These are phyloP conservation scores for Petrosia ficiformis DNA, from an alignment of 37 sponge, comb jelly and placozoan genomes.

Conservation along the genomic window DNA sequence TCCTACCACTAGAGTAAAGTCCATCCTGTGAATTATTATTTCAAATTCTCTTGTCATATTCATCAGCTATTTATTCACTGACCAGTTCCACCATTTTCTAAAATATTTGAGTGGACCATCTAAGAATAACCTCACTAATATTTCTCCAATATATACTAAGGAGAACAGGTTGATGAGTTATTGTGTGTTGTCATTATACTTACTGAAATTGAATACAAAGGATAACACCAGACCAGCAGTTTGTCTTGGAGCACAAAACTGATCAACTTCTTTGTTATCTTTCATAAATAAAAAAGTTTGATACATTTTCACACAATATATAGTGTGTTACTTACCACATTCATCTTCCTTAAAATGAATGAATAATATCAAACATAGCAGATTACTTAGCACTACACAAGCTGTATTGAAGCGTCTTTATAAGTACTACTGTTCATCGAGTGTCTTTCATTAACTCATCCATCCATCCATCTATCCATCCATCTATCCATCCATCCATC, in stretches of 20 bases:
- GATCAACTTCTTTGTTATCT: not conserved
- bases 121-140: not conserved
- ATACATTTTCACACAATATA: too few relatives aligned
- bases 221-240: not conserved
- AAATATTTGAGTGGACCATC: not conserved
- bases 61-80: not conserved
- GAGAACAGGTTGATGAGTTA: not conserved
- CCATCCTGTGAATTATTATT: conserved; percentile 24
- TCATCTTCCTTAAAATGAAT: not conserved
- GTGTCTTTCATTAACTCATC: too few relatives aligned
- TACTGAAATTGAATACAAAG: not conserved
- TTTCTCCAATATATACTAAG: not conserved
- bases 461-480: too few relatives aligned
- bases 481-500: too few relatives aligned
- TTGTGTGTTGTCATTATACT: not conserved
- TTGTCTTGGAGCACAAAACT: not conserved
- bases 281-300: too few relatives aligned
- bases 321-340: too few relatives aligned
- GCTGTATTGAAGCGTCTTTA: conserved; percentile 15
- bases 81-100: conserved; percentile 9
- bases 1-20: conserved; percentile 26
- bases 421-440: too few relatives aligned
- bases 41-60: not conserved
- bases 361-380: conserved; percentile 41
- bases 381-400: conserved; percentile 30